Evolutionary conservation across 2,797 vertebrate species (phyloP).

Genomic region (Hemibagrus guttatus): DNA sequence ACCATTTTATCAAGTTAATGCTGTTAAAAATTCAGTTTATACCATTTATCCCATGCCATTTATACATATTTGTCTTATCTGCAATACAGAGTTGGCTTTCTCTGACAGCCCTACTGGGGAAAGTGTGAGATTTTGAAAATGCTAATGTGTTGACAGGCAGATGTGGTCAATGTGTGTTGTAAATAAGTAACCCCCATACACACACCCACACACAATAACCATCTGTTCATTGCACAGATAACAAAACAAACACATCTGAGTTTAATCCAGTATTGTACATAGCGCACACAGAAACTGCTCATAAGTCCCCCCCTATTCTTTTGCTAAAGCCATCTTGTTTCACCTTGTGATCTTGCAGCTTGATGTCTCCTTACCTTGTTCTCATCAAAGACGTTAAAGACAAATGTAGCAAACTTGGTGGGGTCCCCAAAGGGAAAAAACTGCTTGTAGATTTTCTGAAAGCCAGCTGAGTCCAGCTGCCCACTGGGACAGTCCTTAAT

Average conservation of each 20-base stretch:
- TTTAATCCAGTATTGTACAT: not conserved
- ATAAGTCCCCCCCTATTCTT: not conserved
- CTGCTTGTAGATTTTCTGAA: conserved; percentile 99
- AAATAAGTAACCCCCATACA: not conserved
- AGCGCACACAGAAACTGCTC: not conserved
- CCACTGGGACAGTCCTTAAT: conserved; percentile 99
- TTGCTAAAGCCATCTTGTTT: not conserved
- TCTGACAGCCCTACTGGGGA: not conserved
- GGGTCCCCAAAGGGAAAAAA: conserved; percentile 98
- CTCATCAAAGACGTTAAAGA: conserved; percentile 98
- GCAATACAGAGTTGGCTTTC: not conserved
- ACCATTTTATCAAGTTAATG: conserved; percentile 1
- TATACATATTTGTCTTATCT: conserved; percentile 21
- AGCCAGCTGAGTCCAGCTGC: conserved; percentile 92
- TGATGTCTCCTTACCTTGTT: conserved; percentile 84
- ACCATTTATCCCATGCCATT: not conserved
- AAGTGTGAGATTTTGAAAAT: not conserved
- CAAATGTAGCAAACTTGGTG: conserved; percentile 97
- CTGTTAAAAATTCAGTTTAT: not conserved
- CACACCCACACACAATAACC: not conserved
- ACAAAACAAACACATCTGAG: conserved; percentile 5
- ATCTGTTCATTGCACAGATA: not conserved
- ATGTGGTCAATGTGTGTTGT: not conserved
- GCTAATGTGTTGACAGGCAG: not conserved
- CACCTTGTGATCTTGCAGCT: not conserved